Base-by-base conservation (phyloP, 2,797 vertebrate genomes). In the Austrolebias charrua region DNA sequence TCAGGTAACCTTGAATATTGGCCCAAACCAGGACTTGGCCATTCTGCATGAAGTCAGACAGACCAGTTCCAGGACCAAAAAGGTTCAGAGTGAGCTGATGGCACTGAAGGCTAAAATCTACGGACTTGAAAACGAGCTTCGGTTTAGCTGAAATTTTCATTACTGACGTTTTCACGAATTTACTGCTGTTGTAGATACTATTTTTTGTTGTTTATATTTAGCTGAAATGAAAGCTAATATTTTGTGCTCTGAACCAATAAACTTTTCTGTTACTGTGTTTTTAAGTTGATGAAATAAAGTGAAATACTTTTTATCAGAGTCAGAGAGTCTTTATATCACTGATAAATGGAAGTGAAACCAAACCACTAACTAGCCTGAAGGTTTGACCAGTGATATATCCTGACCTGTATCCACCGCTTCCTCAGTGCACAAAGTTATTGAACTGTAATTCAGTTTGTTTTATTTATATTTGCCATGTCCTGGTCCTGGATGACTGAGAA, bases 51-150 rank as follows among this genome's bases (percentile, higher is more conserved):
- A 98, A 64, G 93, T 99, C 31, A 92, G 90, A 3, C 93, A 94
- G 73, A 95, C 93, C 69, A 98, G 94, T 63, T 79, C 83, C 51
- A 91, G 93, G 56, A 95, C 96, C 2, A 93, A 80, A 75, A 95
- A 93, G 84, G 93, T 97, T 75, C 98, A 98, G 87, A 92, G 84
- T n/a, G 95, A 99, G 63, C 89, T 99, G 45, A 93, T 93, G 90
- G 85, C 75, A 4, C 90, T 99, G n/a, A 99, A 98, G 88, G 91
- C 94, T 10, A 99, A 97, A 82, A 94, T 99, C 63, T 98, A 93
- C 14, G 83, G 86, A 33, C 90, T 99, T 61, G 98, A 99, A 84
- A 95, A 95, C 20, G 94, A 98, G 11, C 88, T 98, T 24, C 83
- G 95, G 50, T 83, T 92, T 45, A 93, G 93, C 73, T 99, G 84